Evolutionary conservation across 2,113 vertebrate genomes (phyloP).

Genomic region (Elephas maximus): DNA sequence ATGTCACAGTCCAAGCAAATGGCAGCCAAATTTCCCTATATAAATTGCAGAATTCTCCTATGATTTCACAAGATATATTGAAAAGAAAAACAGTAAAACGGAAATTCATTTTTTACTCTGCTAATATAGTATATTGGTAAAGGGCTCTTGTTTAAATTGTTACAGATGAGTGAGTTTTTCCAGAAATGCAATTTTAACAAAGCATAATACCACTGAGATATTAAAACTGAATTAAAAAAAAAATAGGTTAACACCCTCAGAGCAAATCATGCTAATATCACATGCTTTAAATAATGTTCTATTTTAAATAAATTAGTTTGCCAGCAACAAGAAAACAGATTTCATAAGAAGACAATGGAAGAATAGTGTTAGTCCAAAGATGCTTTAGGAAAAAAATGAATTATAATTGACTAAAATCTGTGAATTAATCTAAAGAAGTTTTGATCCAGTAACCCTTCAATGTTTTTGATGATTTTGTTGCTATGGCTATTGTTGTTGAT

Average conservation of each 20-base stretch:
- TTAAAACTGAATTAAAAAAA: conserved; percentile 76
- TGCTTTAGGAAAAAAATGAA: conserved; percentile 18
- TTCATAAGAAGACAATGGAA: conserved; percentile 48
- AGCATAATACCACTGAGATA: conserved; percentile 78
- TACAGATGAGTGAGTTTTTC: conserved; percentile 82
- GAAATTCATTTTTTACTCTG: conserved; percentile 82
- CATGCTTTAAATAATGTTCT: conserved; percentile 70
- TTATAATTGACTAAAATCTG: conserved; percentile 47
- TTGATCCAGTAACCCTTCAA: background rate
- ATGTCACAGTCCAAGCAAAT: conserved; percentile 83
- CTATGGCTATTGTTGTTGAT: conserved; percentile 24
- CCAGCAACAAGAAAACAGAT: conserved; percentile 63
- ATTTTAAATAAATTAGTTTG: conserved; percentile 63
- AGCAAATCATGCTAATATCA: conserved; percentile 69
- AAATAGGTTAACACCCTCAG: conserved; percentile 73
- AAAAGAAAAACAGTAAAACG: conserved; percentile 83
- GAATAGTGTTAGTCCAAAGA: background rate
- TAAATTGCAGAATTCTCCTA: conserved; percentile 83
- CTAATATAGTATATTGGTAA: conserved; percentile 79
- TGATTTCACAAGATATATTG: conserved; percentile 81
- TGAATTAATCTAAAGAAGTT: conserved; percentile 28
- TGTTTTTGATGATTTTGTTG: conserved; percentile 6
- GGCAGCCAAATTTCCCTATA: conserved; percentile 79
- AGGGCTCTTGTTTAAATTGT: conserved; percentile 78
- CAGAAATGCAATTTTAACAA: conserved; percentile 81